phyloP scores from a whole-genome alignment of 2,888 invertebrate species.

The Blastobasis lacticolella region DNA sequence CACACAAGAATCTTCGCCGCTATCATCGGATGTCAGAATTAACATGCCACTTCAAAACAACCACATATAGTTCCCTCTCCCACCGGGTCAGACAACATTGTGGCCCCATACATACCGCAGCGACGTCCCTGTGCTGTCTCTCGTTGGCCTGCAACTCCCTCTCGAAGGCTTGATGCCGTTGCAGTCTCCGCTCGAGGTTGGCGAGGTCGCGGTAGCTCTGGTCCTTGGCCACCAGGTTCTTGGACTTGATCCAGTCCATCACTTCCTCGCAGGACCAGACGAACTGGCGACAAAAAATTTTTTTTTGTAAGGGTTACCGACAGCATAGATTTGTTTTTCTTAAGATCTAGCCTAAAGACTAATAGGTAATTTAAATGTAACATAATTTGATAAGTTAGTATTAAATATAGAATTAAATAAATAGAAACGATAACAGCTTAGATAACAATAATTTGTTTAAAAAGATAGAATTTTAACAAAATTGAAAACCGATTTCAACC shows the following conservation, averaged over 20 bases:
- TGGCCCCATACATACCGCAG: conserved; percentile 54
- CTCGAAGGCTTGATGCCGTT: conserved; percentile 98
- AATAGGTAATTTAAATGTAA: too few relatives aligned
- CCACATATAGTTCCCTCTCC: conserved; percentile 85
- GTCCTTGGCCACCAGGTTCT: conserved; percentile 91
- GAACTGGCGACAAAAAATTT: conserved; percentile 73
- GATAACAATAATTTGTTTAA: too few relatives aligned
- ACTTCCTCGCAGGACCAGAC: conserved; percentile 94
- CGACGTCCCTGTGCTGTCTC: conserved; percentile 89
- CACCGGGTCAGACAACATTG: conserved; percentile 53
- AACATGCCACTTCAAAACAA: conserved; percentile 76
- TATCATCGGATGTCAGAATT: too few relatives aligned
- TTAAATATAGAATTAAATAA: too few relatives aligned
- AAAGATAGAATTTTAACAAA: too few relatives aligned
- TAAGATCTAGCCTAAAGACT: too few relatives aligned
- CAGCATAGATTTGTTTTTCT: too few relatives aligned
- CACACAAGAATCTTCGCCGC: too few relatives aligned
- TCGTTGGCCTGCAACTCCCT: conserved; percentile 95
- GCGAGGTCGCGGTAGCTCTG: conserved; percentile 93
- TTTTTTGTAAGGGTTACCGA: too few relatives aligned
- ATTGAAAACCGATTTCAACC: too few relatives aligned
- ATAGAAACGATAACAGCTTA: too few relatives aligned
- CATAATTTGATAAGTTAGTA: too few relatives aligned
- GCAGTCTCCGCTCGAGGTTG: conserved; percentile 92
- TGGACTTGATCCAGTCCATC: conserved; percentile 92